Percentiles rank a stretch among this genome's conserved stretches.
Conservation (phyloP, 2,797 vertebrate genomes). For the Novumbra hubbsi region DNA sequence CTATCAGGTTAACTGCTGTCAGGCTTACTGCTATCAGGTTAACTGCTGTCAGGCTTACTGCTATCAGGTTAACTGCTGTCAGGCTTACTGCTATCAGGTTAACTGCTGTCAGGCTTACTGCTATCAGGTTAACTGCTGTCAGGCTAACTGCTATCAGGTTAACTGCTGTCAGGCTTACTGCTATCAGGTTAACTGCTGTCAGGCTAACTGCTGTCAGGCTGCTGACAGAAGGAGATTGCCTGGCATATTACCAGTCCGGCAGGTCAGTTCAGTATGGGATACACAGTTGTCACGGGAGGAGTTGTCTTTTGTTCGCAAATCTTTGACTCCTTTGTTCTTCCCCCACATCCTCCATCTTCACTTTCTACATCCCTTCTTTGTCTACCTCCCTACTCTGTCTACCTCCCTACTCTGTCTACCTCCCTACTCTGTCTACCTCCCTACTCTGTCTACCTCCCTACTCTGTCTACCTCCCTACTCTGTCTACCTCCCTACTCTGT, state of each 20-base stretch:
- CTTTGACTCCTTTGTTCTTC: background rate
- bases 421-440: background rate
- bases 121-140: no score
- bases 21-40: no score
- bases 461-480: background rate
- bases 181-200: no score
- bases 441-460: background rate
- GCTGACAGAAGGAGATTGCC: no score
- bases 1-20: no score
- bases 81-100: no score
- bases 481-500: background rate
- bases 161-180: no score
- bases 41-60: no score
- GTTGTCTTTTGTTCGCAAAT: background rate
- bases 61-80: no score
- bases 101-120: slow-evolving; percentile 68
- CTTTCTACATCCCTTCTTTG: background rate
- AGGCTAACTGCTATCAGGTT: no score
- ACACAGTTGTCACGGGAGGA: background rate
- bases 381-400: background rate
- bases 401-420: background rate
- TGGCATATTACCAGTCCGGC: background rate
- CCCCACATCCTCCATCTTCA: no score
- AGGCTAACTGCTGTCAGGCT: no score
- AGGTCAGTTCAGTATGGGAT: background rate